These are phyloP conservation scores for Drosophila lutescens DNA, from an alignment of 2,888 invertebrate genomes.

Conservation along the genomic window DNA sequence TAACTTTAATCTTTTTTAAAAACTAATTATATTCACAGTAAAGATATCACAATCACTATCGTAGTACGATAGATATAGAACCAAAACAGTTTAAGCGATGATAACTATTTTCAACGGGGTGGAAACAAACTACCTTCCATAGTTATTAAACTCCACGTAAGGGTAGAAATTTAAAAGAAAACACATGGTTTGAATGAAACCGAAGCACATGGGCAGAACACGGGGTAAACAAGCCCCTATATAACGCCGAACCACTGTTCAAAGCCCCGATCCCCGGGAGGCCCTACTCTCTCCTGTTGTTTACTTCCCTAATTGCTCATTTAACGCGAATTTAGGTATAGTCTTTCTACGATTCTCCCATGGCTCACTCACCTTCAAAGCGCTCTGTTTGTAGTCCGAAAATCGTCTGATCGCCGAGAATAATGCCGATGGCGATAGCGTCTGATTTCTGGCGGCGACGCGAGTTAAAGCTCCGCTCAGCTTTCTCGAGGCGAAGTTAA, in stretches of 20 bases:
- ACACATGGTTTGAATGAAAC: background rate
- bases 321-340: background rate
- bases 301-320: background rate
- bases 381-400: constrained; percentile 33
- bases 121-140: background rate
- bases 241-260: background rate
- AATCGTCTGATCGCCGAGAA: constrained; percentile 57
- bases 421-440: constrained; percentile 3
- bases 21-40: too few relatives aligned
- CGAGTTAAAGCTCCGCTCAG: constrained; percentile 33
- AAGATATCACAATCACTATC: too few relatives aligned
- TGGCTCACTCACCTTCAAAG: constrained; percentile 26
- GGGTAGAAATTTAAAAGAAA: background rate
- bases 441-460: constrained; percentile 19
- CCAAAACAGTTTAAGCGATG: too few relatives aligned
- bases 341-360: background rate
- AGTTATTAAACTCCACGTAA: background rate
- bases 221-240: background rate
- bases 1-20: too few relatives aligned
- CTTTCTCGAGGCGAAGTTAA: constrained; percentile 25
- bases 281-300: background rate
- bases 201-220: constrained; percentile 1
- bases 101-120: background rate
- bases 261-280: background rate
- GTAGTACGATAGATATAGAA: too few relatives aligned